Evolutionary conservation across 2,888 invertebrate genomes (phyloP), one percentile per base, ranked within the genome.

Genomic region (Ormyrus nitidulus): DNA sequence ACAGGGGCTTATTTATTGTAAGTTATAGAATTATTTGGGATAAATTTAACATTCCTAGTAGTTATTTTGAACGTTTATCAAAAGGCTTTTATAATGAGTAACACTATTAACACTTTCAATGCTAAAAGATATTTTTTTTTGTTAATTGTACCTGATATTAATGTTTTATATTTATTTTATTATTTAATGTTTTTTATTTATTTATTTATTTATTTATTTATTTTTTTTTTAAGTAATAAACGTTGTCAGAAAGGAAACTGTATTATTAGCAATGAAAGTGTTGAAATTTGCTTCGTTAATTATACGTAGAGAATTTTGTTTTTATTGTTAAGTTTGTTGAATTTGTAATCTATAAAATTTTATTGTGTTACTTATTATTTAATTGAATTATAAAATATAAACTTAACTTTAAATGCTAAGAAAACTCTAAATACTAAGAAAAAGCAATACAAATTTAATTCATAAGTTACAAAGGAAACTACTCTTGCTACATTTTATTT

Each of bases 301-400:
- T 7, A 59, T 66, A 34, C 44, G 8, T 53, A n/a, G 44, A 61
- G 10, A 53, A 53, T 53, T 64, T 64, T 19, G 19, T 19, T 19
- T 19, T 19, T 19, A 19, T 19, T 19, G 19, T 19, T 19, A 19
- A 19, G 19, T 19, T 19, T 19, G 19, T 19, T 19, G 19, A 19
- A 19, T 19, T 19, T 19, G 19, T 19, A 19, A 19, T 19, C 19
- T 19, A 19, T 19, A 19, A 19, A 19, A 19, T 19, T 19, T 49
- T 46, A 58, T 76, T 80, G 71, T 81, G 46, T 72, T 75, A 58
- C 58, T 79, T 69, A 79, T 70, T 73, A 80, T 54, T 75, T 71
- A 51, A 56, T 48, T 72, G 72, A 65, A 54, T 11, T 58, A 64
- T 65, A 62, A 77, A 54, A 11, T 75, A 8, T 78, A 51, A 66